Evolutionary conservation across 2,113 vertebrate species (phyloP).

Genomic region (Ancistrus triradiatus): DNA sequence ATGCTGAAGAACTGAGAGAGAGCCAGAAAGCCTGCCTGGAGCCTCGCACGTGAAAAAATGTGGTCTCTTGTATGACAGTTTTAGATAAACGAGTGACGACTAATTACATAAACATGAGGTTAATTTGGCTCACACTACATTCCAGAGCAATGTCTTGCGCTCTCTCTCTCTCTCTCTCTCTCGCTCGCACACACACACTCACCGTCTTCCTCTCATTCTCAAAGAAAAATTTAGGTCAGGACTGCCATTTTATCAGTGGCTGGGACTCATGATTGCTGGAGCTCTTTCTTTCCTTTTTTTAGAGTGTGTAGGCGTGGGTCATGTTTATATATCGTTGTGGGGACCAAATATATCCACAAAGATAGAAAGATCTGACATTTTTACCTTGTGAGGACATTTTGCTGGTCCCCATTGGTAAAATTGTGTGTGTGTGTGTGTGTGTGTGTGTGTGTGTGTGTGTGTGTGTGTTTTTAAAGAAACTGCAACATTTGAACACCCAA

Average conservation of each 20-base stretch:
- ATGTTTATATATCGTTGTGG: no score
- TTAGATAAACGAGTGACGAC: slow-evolving; percentile 54
- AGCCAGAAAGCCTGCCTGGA: not conserved
- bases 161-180: slow-evolving; percentile 7
- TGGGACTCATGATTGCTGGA: slow-evolving; percentile 32
- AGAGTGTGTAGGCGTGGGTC: no score
- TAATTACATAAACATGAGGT: slow-evolving; percentile 59
- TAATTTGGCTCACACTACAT: slow-evolving; percentile 53
- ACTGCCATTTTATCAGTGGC: slow-evolving; percentile 49
- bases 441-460: no score
- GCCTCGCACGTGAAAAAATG: not conserved
- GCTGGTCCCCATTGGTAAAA: no score
- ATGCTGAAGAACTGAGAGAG: not conserved
- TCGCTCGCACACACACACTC: not conserved
- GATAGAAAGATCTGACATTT: no score
- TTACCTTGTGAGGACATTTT: no score
- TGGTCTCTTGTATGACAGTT: slow-evolving; percentile 35
- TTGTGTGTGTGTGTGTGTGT: no score
- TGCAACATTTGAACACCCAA: no score
- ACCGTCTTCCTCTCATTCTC: slow-evolving; percentile 14
- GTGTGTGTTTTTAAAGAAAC: not conserved
- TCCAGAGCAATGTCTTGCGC: slow-evolving; percentile 6
- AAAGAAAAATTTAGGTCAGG: slow-evolving; percentile 64
- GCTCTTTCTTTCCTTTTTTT: slow-evolving; percentile 6
- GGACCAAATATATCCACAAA: no score